phyloP scores from a whole-genome alignment of 2,888 invertebrate genomes.

The Dendrolimus pini region DNA sequence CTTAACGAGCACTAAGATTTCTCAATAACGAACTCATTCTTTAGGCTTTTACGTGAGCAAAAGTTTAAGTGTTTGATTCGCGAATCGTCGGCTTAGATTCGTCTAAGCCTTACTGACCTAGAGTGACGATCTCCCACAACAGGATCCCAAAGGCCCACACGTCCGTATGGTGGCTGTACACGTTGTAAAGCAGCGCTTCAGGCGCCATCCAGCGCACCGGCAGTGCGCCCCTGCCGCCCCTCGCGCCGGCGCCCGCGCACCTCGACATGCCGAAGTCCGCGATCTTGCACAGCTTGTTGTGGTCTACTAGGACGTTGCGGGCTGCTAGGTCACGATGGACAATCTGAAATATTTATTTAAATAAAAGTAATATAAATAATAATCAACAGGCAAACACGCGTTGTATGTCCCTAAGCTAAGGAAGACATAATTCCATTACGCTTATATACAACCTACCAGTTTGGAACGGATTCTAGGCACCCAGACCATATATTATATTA shows the following conservation, averaged over 20 bases:
- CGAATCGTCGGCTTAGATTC: too few relatives aligned
- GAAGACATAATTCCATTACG: not conserved
- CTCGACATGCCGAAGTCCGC: slow-evolving; percentile 93
- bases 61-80: too few relatives aligned
- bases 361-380: not conserved
- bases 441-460: too few relatives aligned
- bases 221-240: slow-evolving; percentile 75
- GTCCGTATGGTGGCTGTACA: slow-evolving; percentile 88
- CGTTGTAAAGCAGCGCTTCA: slow-evolving; percentile 85
- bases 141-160: slow-evolving; percentile 93
- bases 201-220: slow-evolving; percentile 93
- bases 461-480: too few relatives aligned
- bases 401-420: too few relatives aligned
- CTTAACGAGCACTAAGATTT: too few relatives aligned
- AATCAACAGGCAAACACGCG: too few relatives aligned
- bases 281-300: slow-evolving; percentile 91
- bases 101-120: slow-evolving; percentile 69
- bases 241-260: slow-evolving; percentile 63
- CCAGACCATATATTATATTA: too few relatives aligned
- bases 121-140: slow-evolving; percentile 91
- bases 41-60: too few relatives aligned
- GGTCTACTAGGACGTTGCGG: slow-evolving; percentile 88
- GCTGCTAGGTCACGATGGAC: slow-evolving; percentile 91
- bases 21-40: too few relatives aligned
- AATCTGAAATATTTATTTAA: slow-evolving; percentile 70